These are phyloP conservation scores for Amia ocellicauda DNA, from an alignment of 2,113 vertebrate species.

Conservation along the genomic window DNA sequence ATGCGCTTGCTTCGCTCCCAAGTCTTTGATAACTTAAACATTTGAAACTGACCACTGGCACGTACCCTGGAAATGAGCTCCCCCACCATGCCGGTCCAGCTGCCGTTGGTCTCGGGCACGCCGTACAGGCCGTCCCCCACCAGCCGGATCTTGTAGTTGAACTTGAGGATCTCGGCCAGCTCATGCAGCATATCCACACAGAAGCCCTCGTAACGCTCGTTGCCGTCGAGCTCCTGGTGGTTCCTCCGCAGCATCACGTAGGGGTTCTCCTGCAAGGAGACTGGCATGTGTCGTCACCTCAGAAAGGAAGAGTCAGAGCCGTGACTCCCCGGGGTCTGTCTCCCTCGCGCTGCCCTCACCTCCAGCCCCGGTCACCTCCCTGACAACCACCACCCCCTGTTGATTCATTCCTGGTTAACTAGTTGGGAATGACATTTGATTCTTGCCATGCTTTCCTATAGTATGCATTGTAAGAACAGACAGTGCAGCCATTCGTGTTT, in stretches of 20 bases:
- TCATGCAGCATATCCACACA: conserved; percentile 97
- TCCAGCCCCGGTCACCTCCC: no score
- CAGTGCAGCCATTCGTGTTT: no score
- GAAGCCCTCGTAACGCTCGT: conserved; percentile 93
- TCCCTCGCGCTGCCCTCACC: no score
- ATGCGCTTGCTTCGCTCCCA: no score
- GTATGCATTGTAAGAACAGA: no score
- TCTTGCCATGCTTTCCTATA: no score
- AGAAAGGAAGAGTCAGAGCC: conserved; percentile 10
- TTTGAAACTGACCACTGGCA: no score
- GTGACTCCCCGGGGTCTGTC: no score
- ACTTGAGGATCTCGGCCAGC: conserved; percentile 87
- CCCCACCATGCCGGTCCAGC: conserved; percentile 96
- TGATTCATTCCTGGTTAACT: no score
- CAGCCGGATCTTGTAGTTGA: conserved; percentile 93
- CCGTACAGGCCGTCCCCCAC: conserved; percentile 89
- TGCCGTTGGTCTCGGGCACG: conserved; percentile 85
- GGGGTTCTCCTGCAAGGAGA: conserved; percentile 92
- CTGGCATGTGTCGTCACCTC: conserved; percentile 32
- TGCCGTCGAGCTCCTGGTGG: conserved; percentile 89
- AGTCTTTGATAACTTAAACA: no score
- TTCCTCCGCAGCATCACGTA: conserved; percentile 95
- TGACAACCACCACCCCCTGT: no score
- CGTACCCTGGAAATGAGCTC: conserved; percentile 93
- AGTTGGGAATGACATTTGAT: no score